Base-by-base conservation (phyloP, 2,113 vertebrate species). In the Athene noctua region DNA sequence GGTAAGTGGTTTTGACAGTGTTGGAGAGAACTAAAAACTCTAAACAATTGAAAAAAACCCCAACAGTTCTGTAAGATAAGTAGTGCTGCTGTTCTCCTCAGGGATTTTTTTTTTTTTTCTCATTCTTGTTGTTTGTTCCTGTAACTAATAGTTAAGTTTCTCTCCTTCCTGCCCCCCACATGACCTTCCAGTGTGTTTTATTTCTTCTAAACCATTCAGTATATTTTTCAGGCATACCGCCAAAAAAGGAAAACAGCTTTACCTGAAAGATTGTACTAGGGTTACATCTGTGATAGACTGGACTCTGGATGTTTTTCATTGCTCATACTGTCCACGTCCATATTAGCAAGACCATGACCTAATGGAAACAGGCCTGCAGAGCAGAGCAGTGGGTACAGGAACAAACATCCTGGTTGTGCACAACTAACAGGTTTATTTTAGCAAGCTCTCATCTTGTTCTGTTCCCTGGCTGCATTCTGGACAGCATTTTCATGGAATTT, bases 111-210 rank as follows among this genome's bases (percentile, higher is more conserved):
- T 42, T 13, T 32, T n/a, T 13, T 5, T 13, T 5, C 38, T 21
- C 0, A 0, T 49, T 63, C 5, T 34, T 81, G 1, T 32, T 66
- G 10, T 51, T 88, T 80, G 8, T 42, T 74, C 13, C n/a, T 61
- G 20, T 38, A 68, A 63, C 22, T 26, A 86, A 61, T 15, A 80
- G 4, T 15, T 44, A 34, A 58, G 21, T 16, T 25, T 84, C 26
- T 71, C 52, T 58, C 25, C 20, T 32, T 15, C 5, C 14, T 6
- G 5, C 2, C 1, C 5, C 4, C 4, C 8, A 3, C 5, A 5
- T 0, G 15, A 1, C 2, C 0, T 2, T n/a, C 74, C 11, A 9
- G 6, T 73, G 30, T 68, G 13, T 8, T 58, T 73, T 10, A 36
- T 86, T 80, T 62, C 47, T 78, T 58, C 22, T 66, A 0, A 12